phyloP scores from a whole-genome alignment of 1,140 invertebrate genomes.

The Pomacea maculata region DNA sequence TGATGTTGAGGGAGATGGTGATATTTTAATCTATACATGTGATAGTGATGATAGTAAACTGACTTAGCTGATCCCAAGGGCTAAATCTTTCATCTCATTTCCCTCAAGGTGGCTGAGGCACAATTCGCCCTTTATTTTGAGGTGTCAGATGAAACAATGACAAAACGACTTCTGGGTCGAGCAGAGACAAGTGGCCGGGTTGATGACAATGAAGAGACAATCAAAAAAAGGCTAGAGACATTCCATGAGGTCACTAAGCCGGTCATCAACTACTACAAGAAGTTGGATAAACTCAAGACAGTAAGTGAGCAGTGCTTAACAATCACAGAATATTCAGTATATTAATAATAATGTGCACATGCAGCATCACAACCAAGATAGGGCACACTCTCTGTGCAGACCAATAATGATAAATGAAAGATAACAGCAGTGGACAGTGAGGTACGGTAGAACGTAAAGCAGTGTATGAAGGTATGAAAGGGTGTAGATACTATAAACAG shows the following conservation, averaged over 20 bases:
- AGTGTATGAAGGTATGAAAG: too few species aligned
- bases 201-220: conserved; percentile 97
- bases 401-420: too few species aligned
- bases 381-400: too few species aligned
- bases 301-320: conserved; percentile 40
- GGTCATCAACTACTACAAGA: conserved; percentile 87
- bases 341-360: too few species aligned
- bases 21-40: background rate
- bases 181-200: conserved; percentile 91
- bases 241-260: conserved; percentile 91
- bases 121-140: conserved; percentile 85
- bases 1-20: too few species aligned
- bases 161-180: conserved; percentile 82
- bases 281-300: conserved; percentile 76
- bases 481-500: too few species aligned
- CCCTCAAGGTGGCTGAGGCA: conserved; percentile 76
- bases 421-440: too few species aligned
- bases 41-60: background rate
- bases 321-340: too few species aligned
- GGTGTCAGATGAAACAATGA: conserved; percentile 85
- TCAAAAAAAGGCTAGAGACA: conserved; percentile 90
- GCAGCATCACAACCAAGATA: too few species aligned
- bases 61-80: background rate
- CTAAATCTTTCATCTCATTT: conserved; percentile 6
- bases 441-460: too few species aligned